Evolutionary conservation across 2,797 vertebrate genomes (phyloP).

Genomic region (Hydrocynus forskahlii): DNA sequence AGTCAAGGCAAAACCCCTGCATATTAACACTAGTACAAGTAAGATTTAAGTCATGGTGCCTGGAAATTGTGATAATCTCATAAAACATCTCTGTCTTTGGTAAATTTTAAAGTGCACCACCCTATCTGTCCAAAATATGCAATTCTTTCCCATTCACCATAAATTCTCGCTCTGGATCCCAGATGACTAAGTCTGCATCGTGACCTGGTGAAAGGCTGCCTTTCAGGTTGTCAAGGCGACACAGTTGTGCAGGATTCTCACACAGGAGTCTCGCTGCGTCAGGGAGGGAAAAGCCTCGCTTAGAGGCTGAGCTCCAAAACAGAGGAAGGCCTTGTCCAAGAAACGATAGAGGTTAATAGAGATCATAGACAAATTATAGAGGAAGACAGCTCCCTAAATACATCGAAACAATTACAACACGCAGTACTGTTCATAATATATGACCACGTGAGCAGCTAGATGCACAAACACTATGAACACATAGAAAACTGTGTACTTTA

Average conservation of each 20-base stretch:
- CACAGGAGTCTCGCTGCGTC: slow-evolving; percentile 80
- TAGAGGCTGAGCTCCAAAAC: slow-evolving; percentile 83
- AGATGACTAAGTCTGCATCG: slow-evolving; percentile 85
- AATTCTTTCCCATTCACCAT: slow-evolving; percentile 66
- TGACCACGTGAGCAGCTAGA: no score
- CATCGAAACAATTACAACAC: no score
- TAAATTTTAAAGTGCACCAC: background rate
- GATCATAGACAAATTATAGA: background rate
- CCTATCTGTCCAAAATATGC: background rate
- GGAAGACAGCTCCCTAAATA: background rate
- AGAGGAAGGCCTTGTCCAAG: slow-evolving; percentile 77
- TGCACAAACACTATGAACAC: no score
- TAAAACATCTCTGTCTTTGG: background rate
- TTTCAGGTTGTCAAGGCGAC: slow-evolving; percentile 76
- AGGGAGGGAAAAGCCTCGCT: slow-evolving; percentile 76
- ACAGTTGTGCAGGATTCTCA: slow-evolving; percentile 78
- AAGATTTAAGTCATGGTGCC: background rate
- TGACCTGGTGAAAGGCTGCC: slow-evolving; percentile 77
- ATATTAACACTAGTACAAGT: background rate
- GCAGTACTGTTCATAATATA: background rate
- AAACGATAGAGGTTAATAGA: background rate
- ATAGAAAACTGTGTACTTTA: no score
- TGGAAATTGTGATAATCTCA: background rate
- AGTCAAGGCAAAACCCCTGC: background rate
- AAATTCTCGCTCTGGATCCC: slow-evolving; percentile 84